Conservation (phyloP, 2,888 invertebrate species). For the Octonoba sinensis region DNA sequence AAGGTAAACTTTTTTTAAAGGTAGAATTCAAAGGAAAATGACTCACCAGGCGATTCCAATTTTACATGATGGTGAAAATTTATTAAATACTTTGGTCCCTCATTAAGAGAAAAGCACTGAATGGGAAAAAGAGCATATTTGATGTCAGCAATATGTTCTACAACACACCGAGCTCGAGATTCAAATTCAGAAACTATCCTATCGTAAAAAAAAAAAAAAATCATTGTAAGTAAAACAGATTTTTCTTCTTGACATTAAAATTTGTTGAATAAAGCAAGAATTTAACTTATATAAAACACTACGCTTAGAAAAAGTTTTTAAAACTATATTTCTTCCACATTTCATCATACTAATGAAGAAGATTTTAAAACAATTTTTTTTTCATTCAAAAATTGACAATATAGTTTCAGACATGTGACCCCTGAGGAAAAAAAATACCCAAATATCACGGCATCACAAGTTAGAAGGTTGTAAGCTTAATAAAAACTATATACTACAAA, state of each 20-base stretch:
- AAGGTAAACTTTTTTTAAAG: background rate
- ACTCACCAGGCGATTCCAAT: constrained; percentile 52
- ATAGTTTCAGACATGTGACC: no score
- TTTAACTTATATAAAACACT: no score
- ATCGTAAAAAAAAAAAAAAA: constrained; percentile 39
- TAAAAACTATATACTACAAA: no score
- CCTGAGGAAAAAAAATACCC: background rate
- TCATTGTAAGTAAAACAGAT: no score
- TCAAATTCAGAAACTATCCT: constrained; percentile 70
- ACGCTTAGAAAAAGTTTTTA: no score
- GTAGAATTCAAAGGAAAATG: background rate
- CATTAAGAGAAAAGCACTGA: constrained; percentile 71
- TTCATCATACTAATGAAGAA: no score
- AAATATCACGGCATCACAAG: no score
- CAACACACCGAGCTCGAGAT: constrained; percentile 69
- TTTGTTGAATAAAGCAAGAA: no score
- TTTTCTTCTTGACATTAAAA: no score
- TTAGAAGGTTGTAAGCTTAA: no score
- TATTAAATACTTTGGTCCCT: constrained; percentile 69
- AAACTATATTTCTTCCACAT: no score
- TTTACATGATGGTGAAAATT: constrained; percentile 69
- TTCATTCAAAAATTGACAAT: background rate
- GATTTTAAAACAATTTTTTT: no score
- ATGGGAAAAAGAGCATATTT: constrained; percentile 70
- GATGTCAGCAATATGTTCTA: constrained; percentile 70